These are phyloP conservation scores for Myopa testacea DNA, from an alignment of 2,888 invertebrate genomes.

Conservation along the genomic window DNA sequence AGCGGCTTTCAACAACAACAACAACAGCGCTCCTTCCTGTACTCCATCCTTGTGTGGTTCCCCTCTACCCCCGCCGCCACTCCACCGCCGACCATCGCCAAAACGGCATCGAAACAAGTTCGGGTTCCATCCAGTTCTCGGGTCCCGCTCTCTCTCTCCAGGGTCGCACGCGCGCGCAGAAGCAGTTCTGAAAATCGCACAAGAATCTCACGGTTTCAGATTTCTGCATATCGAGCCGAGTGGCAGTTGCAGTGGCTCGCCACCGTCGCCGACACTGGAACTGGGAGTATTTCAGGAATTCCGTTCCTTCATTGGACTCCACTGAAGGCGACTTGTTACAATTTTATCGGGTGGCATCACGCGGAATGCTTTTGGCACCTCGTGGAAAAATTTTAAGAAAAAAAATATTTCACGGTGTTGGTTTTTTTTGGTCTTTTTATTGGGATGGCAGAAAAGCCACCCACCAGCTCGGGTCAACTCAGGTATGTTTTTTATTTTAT, in stretches of 20 bases:
- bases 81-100: background rate
- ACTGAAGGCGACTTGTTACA: background rate
- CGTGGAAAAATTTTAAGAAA: background rate
- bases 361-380: constrained; percentile 27
- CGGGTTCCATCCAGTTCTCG: background rate
- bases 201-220: constrained; percentile 35
- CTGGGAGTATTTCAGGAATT: constrained; percentile 10
- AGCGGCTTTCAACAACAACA: background rate
- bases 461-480: background rate
- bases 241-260: background rate
- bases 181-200: constrained; percentile 14
- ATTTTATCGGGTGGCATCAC: constrained; percentile 12
- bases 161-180: background rate
- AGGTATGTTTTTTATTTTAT: background rate
- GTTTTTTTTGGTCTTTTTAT: background rate
- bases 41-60: background rate
- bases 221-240: constrained; percentile 24
- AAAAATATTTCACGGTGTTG: background rate
- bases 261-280: background rate
- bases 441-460: background rate
- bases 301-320: background rate
- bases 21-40: background rate
- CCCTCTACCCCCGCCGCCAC: background rate
- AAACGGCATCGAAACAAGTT: background rate
- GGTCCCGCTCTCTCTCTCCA: background rate